Conservation (phyloP, 2,797 vertebrate species). For the Percopsis omiscomaycus region DNA sequence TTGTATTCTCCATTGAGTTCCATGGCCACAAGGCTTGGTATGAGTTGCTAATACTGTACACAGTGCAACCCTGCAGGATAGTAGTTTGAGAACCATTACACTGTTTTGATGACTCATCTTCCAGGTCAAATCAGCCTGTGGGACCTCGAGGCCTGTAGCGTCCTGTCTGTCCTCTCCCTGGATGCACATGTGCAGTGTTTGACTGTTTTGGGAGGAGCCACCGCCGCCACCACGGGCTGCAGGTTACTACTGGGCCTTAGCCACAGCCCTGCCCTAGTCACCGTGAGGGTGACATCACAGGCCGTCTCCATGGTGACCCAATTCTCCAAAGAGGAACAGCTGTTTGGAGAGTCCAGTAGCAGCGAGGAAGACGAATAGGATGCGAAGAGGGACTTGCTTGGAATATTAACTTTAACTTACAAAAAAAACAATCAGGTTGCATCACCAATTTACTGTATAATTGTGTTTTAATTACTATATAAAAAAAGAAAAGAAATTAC, state of each 20-base stretch:
- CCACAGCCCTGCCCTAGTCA: constrained; percentile 63
- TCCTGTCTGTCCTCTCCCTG: constrained; percentile 63
- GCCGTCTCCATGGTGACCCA: constrained; percentile 19
- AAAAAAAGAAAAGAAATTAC: constrained; percentile 59
- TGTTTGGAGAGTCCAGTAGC: constrained; percentile 69
- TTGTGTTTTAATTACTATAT: constrained; percentile 59
- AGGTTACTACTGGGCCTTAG: constrained; percentile 60
- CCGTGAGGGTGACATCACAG: constrained; percentile 42
- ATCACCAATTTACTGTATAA: constrained; percentile 22
- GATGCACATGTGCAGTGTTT: constrained; percentile 61
- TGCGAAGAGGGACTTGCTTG: no score
- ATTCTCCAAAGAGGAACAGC: constrained; percentile 26
- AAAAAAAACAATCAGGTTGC: not conserved
- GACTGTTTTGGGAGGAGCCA: constrained; percentile 22
- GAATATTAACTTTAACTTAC: no score
- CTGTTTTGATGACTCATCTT: constrained; percentile 2
- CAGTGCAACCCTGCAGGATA: not conserved
- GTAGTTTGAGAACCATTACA: not conserved
- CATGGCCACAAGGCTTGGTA: not conserved
- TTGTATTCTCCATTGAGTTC: constrained; percentile 1
- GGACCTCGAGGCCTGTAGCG: constrained; percentile 58
- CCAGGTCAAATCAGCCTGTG: constrained; percentile 64
- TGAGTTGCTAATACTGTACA: not conserved
- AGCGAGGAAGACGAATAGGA: constrained; percentile 67
- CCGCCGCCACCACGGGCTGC: constrained; percentile 24